phyloP scores from a whole-genome alignment of 2,113 vertebrate genomes.

The Laticauda laticaudata region DNA sequence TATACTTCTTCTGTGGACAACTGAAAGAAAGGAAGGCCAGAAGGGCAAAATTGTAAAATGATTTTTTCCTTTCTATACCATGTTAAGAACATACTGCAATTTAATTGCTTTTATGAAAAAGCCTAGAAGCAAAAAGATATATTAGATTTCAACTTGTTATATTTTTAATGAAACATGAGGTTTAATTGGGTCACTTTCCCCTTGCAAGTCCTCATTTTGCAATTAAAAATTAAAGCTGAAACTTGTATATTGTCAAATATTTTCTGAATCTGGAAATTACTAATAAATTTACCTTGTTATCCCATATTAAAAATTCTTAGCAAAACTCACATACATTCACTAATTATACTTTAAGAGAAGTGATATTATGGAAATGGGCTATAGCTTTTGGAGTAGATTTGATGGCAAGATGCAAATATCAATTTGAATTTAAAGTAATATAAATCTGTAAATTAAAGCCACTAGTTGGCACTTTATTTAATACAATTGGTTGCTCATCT shows the following conservation, averaged over 20 bases:
- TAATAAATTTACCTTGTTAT: conserved; percentile 43
- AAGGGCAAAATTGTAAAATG: conserved; percentile 7
- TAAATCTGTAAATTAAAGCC: not conserved
- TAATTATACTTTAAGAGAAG: conserved; percentile 27
- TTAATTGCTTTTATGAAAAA: conserved; percentile 32
- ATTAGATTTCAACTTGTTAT: conserved; percentile 20
- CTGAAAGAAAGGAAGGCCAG: not conserved
- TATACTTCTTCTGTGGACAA: not conserved
- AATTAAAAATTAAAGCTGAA: conserved; percentile 48
- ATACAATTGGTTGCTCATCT: not conserved
- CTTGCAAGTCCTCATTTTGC: conserved; percentile 34
- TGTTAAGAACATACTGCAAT: conserved; percentile 29
- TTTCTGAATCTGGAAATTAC: conserved; percentile 35
- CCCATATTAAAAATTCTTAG: conserved; percentile 47
- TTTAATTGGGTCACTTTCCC: conserved; percentile 44
- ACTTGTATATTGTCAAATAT: conserved; percentile 26
- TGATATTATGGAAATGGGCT: conserved; percentile 30
- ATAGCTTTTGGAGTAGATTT: conserved; percentile 13
- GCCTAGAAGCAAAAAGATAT: conserved; percentile 13
- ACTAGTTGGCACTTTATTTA: not conserved
- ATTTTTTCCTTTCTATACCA: not conserved
- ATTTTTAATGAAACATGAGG: conserved; percentile 33
- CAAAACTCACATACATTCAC: conserved; percentile 27
- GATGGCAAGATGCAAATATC: not conserved
- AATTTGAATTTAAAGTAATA: not conserved